These are phyloP conservation scores for Drosophila jambulina DNA, from an alignment of 1,140 invertebrate species.

Conservation along the genomic window DNA sequence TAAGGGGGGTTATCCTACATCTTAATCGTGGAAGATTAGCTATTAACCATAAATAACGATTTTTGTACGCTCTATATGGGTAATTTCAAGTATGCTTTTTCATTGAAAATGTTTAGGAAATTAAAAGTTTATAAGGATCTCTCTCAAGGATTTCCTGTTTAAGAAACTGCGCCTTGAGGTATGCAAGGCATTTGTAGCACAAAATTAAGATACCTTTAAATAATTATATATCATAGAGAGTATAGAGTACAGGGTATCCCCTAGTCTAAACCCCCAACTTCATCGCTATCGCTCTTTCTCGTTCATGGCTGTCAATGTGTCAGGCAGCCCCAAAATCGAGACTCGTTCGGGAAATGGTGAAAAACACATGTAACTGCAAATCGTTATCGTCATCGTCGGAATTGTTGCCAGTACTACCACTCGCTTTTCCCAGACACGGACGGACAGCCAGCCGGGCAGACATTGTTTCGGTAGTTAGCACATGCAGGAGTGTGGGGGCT, in stretches of 20 bases:
- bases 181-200: no score
- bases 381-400: slow-evolving; percentile 42
- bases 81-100: neutral
- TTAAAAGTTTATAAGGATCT: neutral
- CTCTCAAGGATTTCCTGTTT: no score
- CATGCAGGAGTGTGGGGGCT: slow-evolving; percentile 11
- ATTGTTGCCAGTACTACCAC: slow-evolving; percentile 19
- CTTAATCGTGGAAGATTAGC: neutral
- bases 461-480: slow-evolving; percentile 55
- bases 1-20: neutral
- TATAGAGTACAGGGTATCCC: neutral
- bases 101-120: neutral
- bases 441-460: slow-evolving; percentile 8
- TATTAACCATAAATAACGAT: neutral
- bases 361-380: slow-evolving; percentile 72
- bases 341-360: slow-evolving; percentile 58
- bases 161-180: neutral
- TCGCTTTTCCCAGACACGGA: slow-evolving; percentile 10
- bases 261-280: neutral
- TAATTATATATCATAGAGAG: no score
- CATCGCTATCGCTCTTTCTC: neutral
- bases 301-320: slow-evolving; percentile 72
- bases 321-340: slow-evolving; percentile 62
- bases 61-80: no score
- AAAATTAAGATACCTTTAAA: no score